A percentile compares a stretch with the other conserved stretches of the same genome.
Evolutionary conservation across 1,140 invertebrate genomes (phyloP).

Genomic region (Lepidotrigona ventralis): DNA sequence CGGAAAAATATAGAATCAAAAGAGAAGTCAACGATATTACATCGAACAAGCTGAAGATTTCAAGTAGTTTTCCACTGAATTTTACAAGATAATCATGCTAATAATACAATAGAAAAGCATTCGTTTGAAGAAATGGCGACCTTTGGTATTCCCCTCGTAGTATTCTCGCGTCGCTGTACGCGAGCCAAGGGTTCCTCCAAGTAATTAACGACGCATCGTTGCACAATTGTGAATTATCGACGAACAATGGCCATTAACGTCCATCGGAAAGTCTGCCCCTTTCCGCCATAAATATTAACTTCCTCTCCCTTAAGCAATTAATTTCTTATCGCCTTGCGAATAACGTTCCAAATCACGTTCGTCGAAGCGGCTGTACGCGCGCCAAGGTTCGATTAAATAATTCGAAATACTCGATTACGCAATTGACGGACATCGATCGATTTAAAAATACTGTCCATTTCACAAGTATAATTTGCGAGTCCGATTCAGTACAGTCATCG

Average conservation of each 20-base stretch:
- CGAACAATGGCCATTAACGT: not conserved
- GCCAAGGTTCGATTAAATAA: constrained; percentile 42
- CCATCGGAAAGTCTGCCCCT: not conserved
- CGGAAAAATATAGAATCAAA: not conserved
- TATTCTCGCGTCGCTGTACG: not conserved
- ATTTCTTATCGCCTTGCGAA: not conserved
- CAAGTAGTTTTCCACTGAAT: not conserved
- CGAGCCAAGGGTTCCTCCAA: constrained; percentile 23
- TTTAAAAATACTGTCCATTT: constrained; percentile 36
- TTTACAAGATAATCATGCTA: not conserved
- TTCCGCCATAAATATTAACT: not conserved
- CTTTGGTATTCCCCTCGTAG: constrained; percentile 22
- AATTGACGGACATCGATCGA: constrained; percentile 27
- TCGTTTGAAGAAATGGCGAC: constrained; percentile 18
- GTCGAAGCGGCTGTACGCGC: constrained; percentile 20
- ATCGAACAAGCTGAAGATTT: too few species aligned
- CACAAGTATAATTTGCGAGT: constrained; percentile 11
- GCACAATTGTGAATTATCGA: constrained; percentile 42
- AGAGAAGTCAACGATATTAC: not conserved
- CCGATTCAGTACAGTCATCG: not conserved
- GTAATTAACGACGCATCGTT: constrained; percentile 22
- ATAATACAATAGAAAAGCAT: not conserved
- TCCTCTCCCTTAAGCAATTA: not conserved
- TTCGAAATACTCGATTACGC: constrained; percentile 33
- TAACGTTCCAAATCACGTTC: not conserved